Evolutionary conservation across 2,888 invertebrate species (phyloP), one percentile per base, ranked within the genome.

Genomic region (Sarcophaga subvicina): DNA sequence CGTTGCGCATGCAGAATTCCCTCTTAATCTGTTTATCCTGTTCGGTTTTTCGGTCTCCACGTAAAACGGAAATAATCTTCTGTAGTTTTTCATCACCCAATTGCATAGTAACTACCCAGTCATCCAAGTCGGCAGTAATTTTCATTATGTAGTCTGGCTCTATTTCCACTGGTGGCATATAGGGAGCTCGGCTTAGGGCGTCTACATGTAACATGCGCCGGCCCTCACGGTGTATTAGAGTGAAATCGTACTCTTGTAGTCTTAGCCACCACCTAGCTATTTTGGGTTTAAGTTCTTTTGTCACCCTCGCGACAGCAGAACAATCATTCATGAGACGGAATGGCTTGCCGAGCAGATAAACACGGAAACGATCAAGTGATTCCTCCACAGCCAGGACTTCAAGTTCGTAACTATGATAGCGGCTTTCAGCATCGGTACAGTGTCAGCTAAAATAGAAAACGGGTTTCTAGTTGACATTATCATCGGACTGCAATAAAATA

Each of bases 191-290:
- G 45, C 83, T 88, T 6, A 88, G 37, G 4, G 87, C 85, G 77
- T 88, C 85, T 3, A 85, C 83, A 22, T 88, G 87, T 4, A 47
- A 17, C 22, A 85, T 85, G 5, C 80, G 66, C 79, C 14, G 22
- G 1, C 22, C 22, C 22, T 81, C 47, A 62, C 83, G 47, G 27
- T 88, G 85, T 8, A 75, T 49, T 49, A 67, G 71, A 17, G 80
- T 82, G 47, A 85, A 85, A 60, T 87, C 80, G 49, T 67, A 84
- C 54, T 87, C 76, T 62, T 54, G 25, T 37, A 87, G 20, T 4
- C 67, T 64, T 72, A 87, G 71, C 82, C 84, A 82, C 87, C 84
- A 82, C 25, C 83, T 25, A 25, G 80, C 22, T 6, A 80, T 22
- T 27, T 47, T 66, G 0, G 73, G 67, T 22, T 62, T 22, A 2